These are phyloP conservation scores for Melanotaenia parkinsoni DNA, from an alignment of 2,797 vertebrate genomes.

Conservation along the genomic window DNA sequence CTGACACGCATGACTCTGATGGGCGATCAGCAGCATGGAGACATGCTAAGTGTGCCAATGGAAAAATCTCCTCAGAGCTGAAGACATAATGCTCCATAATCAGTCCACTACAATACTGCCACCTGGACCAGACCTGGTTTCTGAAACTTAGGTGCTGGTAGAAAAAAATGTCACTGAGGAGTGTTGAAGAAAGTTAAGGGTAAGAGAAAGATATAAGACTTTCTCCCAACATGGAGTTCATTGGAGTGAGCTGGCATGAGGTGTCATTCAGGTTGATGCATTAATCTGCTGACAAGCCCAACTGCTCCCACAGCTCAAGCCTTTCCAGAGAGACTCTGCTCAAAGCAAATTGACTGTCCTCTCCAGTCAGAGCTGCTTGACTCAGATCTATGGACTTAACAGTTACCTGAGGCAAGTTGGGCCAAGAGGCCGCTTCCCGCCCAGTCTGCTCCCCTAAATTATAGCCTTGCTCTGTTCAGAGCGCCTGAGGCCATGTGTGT, in stretches of 20 bases:
- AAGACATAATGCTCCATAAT: conserved; percentile 42
- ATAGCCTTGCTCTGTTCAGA: conserved; percentile 63
- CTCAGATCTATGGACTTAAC: conserved; percentile 70
- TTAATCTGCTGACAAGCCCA: conserved; percentile 81
- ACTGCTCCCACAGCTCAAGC: conserved; percentile 72
- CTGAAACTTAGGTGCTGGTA: not conserved
- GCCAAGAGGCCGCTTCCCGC: conserved; percentile 63
- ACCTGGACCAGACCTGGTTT: conserved; percentile 58
- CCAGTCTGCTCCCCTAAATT: conserved; percentile 67
- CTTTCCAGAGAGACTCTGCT: conserved; percentile 57
- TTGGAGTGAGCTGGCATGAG: conserved; percentile 53
- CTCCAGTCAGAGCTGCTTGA: conserved; percentile 67
- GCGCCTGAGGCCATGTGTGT: conserved; percentile 68
- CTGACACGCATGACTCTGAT: conserved; percentile 74
- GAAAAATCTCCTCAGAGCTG: conserved; percentile 68
- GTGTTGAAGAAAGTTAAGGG: conserved; percentile 32
- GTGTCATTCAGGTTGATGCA: conserved; percentile 80
- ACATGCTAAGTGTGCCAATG: conserved; percentile 71
- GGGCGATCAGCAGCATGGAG: conserved; percentile 61
- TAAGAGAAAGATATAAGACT: conserved; percentile 39
- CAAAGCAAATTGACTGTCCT: conserved; percentile 74
- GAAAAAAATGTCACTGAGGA: conserved; percentile 40
- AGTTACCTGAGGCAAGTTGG: conserved; percentile 78
- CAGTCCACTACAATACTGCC: conserved; percentile 62
- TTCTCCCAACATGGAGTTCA: conserved; percentile 33